Base-by-base conservation (phyloP, 2,888 invertebrate species). In the Erebia ligea region DNA sequence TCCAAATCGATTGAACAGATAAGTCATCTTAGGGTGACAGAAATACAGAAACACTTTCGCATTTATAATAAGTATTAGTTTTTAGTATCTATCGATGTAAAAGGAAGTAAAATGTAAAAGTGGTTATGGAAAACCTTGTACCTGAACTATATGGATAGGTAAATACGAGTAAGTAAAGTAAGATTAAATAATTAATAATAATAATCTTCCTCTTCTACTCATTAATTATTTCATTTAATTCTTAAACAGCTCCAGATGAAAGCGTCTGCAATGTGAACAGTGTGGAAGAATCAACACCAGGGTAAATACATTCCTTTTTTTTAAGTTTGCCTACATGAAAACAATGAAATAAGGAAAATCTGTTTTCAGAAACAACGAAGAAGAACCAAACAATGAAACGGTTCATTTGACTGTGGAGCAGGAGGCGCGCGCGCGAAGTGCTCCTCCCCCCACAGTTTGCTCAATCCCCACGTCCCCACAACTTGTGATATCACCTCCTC, bases 221-320 rank as follows among this genome's bases (percentile, higher is more conserved):
- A 59, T 40, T 8, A 4, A 61, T 2, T 4, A 1, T 10, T 25
- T 9, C 1, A 13, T 61, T 45, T 19, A 11, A 19, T 58, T 58
- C 71, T 81, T 70, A 81, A 89, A 89, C 88, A 34, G 85, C 87
- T 15, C 84, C 89, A n/a, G 86, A 84, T 45, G 87, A 85, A 77
- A 91, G 89, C 74, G 78, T 81, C 50, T 81, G 77, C 73, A 88
- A 87, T 66, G 80, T 90, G 67, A 80, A 84, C 73, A 82, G 82
- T 72, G 73, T 81, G 70, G 88, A 86, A 74, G 87, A 88, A 68
- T 71, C 79, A 40, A 71, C 77, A 52, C 58, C 74, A 59, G 89
- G 87, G 92, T 92, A 82, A 84, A 59, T 70, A 48, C 67, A 45
- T 45, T 34, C 34, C 34, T 34, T 34, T 34, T 34, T 25, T 34